phyloP scores from a whole-genome alignment of 2,113 vertebrate genomes.

The Rhea americana region DNA sequence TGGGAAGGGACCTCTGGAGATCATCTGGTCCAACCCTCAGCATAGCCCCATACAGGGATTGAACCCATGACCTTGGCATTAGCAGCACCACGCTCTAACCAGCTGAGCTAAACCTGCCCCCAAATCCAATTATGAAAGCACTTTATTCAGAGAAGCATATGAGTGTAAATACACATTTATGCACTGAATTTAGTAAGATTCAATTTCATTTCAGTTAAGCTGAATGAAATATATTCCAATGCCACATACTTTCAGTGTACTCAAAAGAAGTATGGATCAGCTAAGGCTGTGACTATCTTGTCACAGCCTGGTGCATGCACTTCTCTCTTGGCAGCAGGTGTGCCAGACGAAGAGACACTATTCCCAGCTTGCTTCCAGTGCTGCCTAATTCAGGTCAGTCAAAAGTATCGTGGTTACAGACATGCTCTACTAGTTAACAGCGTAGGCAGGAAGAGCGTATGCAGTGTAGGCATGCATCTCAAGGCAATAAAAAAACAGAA shows the following conservation, averaged over 20 bases:
- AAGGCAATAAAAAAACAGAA: not conserved
- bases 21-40: too few species aligned
- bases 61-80: too few species aligned
- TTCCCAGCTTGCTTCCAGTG: accelerated
- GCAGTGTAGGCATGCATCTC: not conserved
- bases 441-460: not conserved
- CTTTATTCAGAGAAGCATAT: not conserved
- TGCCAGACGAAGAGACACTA: not conserved
- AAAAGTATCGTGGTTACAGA: not conserved
- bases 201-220: not conserved
- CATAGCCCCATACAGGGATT: too few species aligned
- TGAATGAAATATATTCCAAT: not conserved
- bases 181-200: not conserved
- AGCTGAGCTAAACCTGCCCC: too few species aligned
- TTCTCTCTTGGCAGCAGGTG: not conserved
- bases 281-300: not conserved
- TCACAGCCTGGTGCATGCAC: not conserved
- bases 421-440: not conserved
- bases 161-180: not conserved
- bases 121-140: not conserved
- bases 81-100: too few species aligned
- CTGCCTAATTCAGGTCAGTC: not conserved
- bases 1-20: too few species aligned
- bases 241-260: not conserved
- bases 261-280: not conserved